These are phyloP conservation scores for Rhea americana DNA, from an alignment of 2,113 vertebrate genomes.

Conservation along the genomic window DNA sequence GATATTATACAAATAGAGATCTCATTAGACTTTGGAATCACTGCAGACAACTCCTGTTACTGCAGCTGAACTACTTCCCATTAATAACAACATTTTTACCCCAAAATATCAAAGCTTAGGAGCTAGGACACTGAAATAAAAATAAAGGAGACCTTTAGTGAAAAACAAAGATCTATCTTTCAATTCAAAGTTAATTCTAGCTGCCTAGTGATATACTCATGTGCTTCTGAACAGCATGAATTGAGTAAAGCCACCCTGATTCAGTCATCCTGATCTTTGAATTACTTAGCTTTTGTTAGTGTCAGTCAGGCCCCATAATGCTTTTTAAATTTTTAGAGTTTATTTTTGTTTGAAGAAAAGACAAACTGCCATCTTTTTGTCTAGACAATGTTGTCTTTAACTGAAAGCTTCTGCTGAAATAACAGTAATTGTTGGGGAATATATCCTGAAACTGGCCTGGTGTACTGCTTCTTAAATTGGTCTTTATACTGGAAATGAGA, in stretches of 20 bases:
- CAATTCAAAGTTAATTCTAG: neutral
- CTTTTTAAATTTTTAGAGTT: neutral
- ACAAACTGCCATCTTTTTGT: constrained; percentile 40
- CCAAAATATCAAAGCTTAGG: neutral
- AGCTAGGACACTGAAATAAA: neutral
- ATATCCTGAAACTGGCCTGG: neutral
- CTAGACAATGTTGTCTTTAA: constrained; percentile 53
- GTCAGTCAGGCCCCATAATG: constrained; percentile 23
- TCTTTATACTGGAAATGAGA: neutral
- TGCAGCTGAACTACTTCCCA: neutral
- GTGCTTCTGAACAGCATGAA: neutral
- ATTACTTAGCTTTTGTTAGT: constrained; percentile 31
- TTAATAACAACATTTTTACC: neutral
- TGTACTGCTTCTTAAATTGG: neutral
- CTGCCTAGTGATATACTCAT: neutral
- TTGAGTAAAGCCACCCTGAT: neutral
- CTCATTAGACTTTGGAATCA: neutral
- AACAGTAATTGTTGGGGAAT: neutral
- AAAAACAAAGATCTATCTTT: constrained; percentile 4
- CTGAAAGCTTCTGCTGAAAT: constrained; percentile 25
- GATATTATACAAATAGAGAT: neutral
- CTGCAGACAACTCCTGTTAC: neutral
- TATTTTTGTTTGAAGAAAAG: constrained; percentile 50
- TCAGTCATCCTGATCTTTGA: constrained; percentile 37
- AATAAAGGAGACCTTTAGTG: neutral